Evolutionary conservation across 2,888 invertebrate genomes (phyloP).

Genomic region (Tanytarsus gracilentus): DNA sequence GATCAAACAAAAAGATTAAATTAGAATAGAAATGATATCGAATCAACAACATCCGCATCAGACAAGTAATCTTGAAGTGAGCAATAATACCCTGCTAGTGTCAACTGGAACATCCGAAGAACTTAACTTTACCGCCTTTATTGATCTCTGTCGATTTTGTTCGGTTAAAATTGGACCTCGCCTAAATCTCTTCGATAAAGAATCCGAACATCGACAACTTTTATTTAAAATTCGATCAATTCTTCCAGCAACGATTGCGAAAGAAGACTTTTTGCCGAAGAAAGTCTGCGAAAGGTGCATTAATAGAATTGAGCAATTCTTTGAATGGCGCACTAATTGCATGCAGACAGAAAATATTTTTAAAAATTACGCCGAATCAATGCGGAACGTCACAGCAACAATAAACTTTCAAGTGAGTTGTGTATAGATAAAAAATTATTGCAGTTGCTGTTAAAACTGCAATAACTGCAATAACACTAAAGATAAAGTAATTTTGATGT

Average conservation of each 20-base stretch:
- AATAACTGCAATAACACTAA: no score
- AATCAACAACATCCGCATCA: constrained; percentile 26
- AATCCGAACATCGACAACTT: constrained; percentile 61
- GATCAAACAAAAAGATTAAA: background rate
- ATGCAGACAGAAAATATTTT: constrained; percentile 57
- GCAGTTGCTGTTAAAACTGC: no score
- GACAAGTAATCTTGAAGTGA: constrained; percentile 14
- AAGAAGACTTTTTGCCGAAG: constrained; percentile 62
- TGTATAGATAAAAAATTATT: no score
- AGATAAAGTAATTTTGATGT: background rate
- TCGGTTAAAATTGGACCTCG: constrained; percentile 59
- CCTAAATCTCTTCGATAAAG: constrained; percentile 62
- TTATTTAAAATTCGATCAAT: constrained; percentile 60
- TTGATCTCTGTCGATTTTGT: constrained; percentile 61
- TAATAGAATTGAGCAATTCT: constrained; percentile 56
- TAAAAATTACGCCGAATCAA: constrained; percentile 59
- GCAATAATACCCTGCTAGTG: constrained; percentile 23
- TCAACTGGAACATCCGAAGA: constrained; percentile 38
- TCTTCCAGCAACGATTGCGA: constrained; percentile 59
- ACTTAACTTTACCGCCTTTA: constrained; percentile 58
- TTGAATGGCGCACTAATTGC: constrained; percentile 59
- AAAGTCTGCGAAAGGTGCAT: constrained; percentile 62
- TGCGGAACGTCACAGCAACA: constrained; percentile 56
- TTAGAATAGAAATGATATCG: constrained; percentile 23
- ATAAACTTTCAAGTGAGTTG: constrained; percentile 59